These are phyloP conservation scores for Aphidius colemani DNA, from an alignment of 2,888 invertebrate species.

Conservation along the genomic window DNA sequence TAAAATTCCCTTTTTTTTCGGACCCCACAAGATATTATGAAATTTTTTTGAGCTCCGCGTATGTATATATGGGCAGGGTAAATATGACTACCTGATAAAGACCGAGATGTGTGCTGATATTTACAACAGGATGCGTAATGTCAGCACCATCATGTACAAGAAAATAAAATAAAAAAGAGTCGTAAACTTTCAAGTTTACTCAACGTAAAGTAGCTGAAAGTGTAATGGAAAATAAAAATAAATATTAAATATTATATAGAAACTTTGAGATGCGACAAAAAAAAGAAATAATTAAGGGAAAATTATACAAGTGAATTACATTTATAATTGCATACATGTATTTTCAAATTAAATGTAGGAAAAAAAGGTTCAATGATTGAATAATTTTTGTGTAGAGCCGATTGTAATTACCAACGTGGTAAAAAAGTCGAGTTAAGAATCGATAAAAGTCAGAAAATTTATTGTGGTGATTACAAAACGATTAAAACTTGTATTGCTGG, in stretches of 20 bases:
- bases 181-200: conserved; percentile 41
- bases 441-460: conserved; percentile 31
- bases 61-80: conserved; percentile 6
- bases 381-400: background rate
- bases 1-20: too few species aligned
- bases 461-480: conserved; percentile 42
- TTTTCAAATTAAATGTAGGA: background rate
- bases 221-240: conserved; percentile 18
- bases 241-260: conserved; percentile 8
- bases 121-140: conserved; percentile 28
- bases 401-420: conserved; percentile 4
- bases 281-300: conserved; percentile 2
- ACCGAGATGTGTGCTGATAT: conserved; percentile 25
- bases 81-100: conserved; percentile 12
- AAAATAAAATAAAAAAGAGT: conserved; percentile 40
- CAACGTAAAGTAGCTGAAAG: conserved; percentile 26
- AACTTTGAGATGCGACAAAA: background rate
- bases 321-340: background rate
- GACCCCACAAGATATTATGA: too few species aligned
- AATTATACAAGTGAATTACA: conserved; percentile 3
- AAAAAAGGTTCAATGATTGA: conserved; percentile 4
- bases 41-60: background rate
- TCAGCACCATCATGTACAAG: conserved; percentile 12
- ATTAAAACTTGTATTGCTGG: conserved; percentile 35
- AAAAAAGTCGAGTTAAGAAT: conserved; percentile 2